A percentile compares a stretch with the other conserved stretches of the same genome.
These are phyloP conservation scores for Bubo scandiacus DNA, from an alignment of 2,113 vertebrate genomes.

Conservation along the genomic window DNA sequence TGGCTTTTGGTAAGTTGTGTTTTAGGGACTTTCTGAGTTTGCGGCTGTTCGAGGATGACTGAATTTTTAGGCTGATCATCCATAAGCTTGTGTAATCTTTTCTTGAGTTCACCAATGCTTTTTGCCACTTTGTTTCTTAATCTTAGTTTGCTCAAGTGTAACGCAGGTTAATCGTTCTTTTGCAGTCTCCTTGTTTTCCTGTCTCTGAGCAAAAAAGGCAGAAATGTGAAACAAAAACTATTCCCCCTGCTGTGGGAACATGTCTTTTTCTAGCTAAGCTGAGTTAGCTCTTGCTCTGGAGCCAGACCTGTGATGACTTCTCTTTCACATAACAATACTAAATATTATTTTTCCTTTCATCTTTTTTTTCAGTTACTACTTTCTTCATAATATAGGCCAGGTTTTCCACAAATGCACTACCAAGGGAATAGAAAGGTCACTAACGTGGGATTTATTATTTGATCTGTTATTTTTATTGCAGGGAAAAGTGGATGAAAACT, in stretches of 20 bases:
- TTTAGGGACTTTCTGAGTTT: slow-evolving; percentile 50
- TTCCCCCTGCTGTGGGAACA: not conserved
- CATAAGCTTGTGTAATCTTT: slow-evolving; percentile 15
- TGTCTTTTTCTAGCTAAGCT: not conserved
- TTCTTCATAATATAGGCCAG: not conserved
- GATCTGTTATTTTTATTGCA: not conserved
- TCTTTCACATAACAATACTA: not conserved
- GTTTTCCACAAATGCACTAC: not conserved
- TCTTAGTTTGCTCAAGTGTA: slow-evolving; percentile 38
- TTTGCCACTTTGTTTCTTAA: slow-evolving; percentile 26
- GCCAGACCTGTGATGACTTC: slow-evolving; percentile 11
- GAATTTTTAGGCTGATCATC: not conserved
- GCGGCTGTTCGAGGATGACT: not conserved
- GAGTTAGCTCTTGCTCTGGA: slow-evolving; percentile 15
- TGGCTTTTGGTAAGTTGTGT: slow-evolving; percentile 6
- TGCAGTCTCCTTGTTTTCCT: not conserved
- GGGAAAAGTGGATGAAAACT: not conserved
- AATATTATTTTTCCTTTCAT: slow-evolving; percentile 28
- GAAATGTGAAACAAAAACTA: slow-evolving; percentile 13
- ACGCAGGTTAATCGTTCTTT: slow-evolving; percentile 27
- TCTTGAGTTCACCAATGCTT: not conserved
- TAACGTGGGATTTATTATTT: not conserved
- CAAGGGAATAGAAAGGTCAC: not conserved
- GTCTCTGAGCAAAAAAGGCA: not conserved
- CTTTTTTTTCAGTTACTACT: not conserved